Evolutionary conservation across 35 echinoderm and acorn worm species (phyloP).

Genomic region (Nesometra sesokonis): DNA sequence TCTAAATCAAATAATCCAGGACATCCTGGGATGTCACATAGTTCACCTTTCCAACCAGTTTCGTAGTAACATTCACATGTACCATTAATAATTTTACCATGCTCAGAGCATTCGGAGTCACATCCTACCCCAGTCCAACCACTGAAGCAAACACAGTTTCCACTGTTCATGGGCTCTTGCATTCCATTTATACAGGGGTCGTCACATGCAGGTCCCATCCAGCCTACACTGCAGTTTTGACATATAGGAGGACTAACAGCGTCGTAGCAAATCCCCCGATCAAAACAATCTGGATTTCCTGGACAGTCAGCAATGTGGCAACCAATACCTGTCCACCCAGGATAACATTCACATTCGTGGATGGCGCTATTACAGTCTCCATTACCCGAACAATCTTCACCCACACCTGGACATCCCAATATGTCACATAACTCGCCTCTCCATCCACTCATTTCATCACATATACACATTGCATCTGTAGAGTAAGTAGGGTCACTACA

Average conservation of each 20-base stretch:
- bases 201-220: constrained; percentile 71
- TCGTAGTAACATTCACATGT: constrained; percentile 48
- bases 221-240: constrained; percentile 39
- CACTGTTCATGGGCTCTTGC: constrained; percentile 38
- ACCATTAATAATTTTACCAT: constrained; percentile 52
- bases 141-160: constrained; percentile 42
- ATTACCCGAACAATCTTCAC: constrained; percentile 58
- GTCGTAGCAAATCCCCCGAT: constrained; percentile 35
- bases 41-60: constrained; percentile 50
- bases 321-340: constrained; percentile 50
- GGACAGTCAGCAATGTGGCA: constrained; percentile 72
- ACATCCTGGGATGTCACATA: constrained; percentile 73
- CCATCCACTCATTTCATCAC: constrained; percentile 48
- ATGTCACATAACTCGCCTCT: constrained; percentile 61
- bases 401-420: constrained; percentile 63
- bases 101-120: constrained; percentile 67
- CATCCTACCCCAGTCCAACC: constrained; percentile 70
- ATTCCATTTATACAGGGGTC: constrained; percentile 59
- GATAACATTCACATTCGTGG: constrained; percentile 57
- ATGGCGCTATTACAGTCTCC: constrained; percentile 71
- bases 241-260: constrained; percentile 45
- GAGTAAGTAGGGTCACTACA: constrained; percentile 15
- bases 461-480: constrained; percentile 14
- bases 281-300: constrained; percentile 66
- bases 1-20: constrained; percentile 49